Conservation (phyloP, 2,113 vertebrate species). For the Sylvietta virens region DNA sequence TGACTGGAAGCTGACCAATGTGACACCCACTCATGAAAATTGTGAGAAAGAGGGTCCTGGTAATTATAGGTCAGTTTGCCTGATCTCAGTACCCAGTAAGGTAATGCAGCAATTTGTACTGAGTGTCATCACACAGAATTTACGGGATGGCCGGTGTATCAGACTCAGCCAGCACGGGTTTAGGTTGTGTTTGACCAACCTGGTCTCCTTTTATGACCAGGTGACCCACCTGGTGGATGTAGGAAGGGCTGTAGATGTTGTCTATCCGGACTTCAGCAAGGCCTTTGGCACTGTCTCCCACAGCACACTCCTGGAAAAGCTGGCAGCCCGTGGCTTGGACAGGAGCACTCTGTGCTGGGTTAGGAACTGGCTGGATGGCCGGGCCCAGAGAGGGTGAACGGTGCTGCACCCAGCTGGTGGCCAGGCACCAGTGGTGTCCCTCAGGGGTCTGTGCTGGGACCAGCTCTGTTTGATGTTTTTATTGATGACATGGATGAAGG, state of each 20-base stretch:
- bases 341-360: background rate
- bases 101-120: fast-evolving
- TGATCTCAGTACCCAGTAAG: background rate
- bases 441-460: background rate
- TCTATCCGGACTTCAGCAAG: background rate
- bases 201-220: background rate
- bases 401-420: background rate
- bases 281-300: background rate
- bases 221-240: fast-evolving
- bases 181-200: background rate
- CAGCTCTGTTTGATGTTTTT: background rate
- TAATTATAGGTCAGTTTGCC: no score
- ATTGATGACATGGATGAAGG: background rate
- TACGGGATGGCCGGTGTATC: background rate
- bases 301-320: background rate
- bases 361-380: background rate
- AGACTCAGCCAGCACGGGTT: background rate
- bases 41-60: background rate
- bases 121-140: background rate
- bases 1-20: background rate
- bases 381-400: fast-evolving
- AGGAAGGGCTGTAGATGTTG: background rate
- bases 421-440: background rate
- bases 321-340: background rate
- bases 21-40: background rate